phyloP scores from a whole-genome alignment of 2,113 vertebrate species.

The Helogale parvula region DNA sequence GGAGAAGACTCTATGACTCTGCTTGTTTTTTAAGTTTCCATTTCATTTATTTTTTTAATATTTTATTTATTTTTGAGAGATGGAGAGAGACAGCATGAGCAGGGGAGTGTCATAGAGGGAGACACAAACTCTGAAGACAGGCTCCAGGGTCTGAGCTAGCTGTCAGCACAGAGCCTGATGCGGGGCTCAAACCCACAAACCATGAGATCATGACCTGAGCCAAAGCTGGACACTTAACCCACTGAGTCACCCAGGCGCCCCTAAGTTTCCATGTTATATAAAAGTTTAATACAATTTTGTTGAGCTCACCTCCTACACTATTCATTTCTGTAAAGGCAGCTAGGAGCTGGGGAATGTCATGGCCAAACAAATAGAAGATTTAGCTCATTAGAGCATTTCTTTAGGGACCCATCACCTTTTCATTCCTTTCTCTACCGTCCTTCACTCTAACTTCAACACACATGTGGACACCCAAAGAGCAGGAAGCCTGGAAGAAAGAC shows the following conservation, averaged over 20 bases:
- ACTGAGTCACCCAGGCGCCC: neutral
- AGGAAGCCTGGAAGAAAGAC: neutral
- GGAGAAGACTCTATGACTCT: neutral
- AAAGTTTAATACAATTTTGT: neutral
- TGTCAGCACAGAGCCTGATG: no score
- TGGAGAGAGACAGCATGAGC: no score
- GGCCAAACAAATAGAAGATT: neutral
- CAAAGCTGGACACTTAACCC: no score
- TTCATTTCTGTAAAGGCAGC: neutral
- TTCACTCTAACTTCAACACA: neutral
- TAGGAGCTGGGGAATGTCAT: neutral
- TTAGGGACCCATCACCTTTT: neutral
- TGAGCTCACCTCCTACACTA: neutral
- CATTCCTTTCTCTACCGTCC: neutral
- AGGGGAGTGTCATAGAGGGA: no score
- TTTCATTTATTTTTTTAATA: neutral
- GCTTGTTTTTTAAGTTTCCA: neutral
- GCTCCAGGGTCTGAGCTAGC: no score
- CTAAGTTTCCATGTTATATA: slow-evolving; percentile 24
- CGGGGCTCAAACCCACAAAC: no score
- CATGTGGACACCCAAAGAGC: no score
- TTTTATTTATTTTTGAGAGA: no score
- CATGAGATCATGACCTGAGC: no score
- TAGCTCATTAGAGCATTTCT: neutral
- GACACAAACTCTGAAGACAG: no score